Base-by-base conservation (phyloP, 2,113 vertebrate species). In the Chloroceryle aenea region DNA sequence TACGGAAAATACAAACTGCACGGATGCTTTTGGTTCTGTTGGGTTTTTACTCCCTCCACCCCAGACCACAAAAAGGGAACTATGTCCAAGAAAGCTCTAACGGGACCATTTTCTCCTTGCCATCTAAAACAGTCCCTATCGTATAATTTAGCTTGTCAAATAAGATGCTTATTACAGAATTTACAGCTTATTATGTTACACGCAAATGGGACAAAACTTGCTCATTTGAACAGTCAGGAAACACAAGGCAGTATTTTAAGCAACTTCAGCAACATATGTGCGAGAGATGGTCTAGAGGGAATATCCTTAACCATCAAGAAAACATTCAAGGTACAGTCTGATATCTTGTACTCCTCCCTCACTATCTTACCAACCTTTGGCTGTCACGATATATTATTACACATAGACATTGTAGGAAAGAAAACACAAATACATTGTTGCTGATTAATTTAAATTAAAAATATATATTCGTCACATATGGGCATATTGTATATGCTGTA, bases 361-460 rank as follows among this genome's bases (percentile, higher is more conserved):
- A 6, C 10, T 20, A 34, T 18, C 32, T 80, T 12, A 40, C 8
- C 20, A 8, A 16, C 2, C 12, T 19, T 14, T 16, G 13, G 27
- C 9, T 11, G 7, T 40, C 22, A 22, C 0, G 0, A 38, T 0
- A 0, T 8, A 26, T 8, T 32, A 32, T 29, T 50, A 14, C 0
- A 32, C 4, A 2, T 1, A 26, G 2, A 7, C 2, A 1, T 27
- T 36, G 14, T 25, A 50, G 16, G 23, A 63, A 17, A 5, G 18
- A 29, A 63, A 75, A 40, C 15, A 26, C 4, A 56, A 47, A 71
- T 0, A 14, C 2, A 10, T 8, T 0, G 4, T 21, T 61, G 45
- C 19, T 38, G 10, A 69, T 6, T 14, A 2, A 1, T 0, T 2
- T 12, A 18, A 90, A 21, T 52, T 20, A 74, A 81, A 72, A 67